Evolutionary conservation across 1,140 invertebrate species (phyloP), one percentile per base, ranked within the genome.

Genomic region (Fopius arisanus): DNA sequence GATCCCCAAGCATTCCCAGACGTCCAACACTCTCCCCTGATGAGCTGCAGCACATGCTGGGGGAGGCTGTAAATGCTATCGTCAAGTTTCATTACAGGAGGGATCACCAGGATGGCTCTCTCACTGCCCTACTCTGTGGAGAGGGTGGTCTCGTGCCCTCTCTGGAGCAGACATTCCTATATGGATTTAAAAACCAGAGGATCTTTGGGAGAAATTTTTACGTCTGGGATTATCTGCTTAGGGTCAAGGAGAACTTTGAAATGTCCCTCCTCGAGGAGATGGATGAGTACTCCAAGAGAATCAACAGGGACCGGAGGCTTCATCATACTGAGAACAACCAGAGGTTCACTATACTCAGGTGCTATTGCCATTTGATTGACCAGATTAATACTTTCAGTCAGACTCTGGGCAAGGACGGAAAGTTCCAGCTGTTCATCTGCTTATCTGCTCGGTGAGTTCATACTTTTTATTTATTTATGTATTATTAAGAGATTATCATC

Each of bases 361-460:
- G 93, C 78, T 95, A 94, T 84, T 94, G 93, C 80, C 93, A 94
- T 81, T 89, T 95, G 0, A 91, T 95, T 79, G 92, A 94, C 82
- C 93, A 97, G 88, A 96, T 98, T 59, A 94, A 94, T 83, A 91
- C 91, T 33, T 93, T 93, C 0, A 95, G 94, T 67, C 93, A 94
- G 72, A 92, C 94, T 12, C 89, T 99, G 10, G 98, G 98, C 54
- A 99, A 99, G 86, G 98, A 99, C 90, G 97, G 97, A 29, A 98
- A 98, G 89, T 99, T 99, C 85, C 97, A 99, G 84, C 90, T 98
- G 6, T 98, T 99, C 82, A 93, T 99, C 70, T 98, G 97, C 85
- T 90, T 99, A 7, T 83, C 84, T 70, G 79, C 84, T 28, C 87
- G 89, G 89, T 89, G 74, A 75, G 41, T 67, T 28, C 63, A 43